A percentile compares a stretch with the other conserved stretches of the same genome.
Conservation (phyloP, 2,888 invertebrate genomes). For the Chrysolina oricalcia region DNA sequence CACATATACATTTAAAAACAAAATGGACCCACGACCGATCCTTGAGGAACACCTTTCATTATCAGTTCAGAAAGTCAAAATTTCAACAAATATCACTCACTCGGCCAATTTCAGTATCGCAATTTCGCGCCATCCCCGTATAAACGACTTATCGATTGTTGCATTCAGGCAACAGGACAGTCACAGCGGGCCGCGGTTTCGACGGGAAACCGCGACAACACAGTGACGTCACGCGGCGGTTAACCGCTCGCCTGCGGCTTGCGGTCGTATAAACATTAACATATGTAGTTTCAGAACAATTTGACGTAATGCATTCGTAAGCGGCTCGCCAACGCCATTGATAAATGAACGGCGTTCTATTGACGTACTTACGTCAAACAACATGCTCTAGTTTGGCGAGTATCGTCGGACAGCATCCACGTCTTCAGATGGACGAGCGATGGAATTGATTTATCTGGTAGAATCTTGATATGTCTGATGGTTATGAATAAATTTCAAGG, state of each 20-base stretch:
- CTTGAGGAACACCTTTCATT: too few species aligned
- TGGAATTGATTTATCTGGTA: background rate
- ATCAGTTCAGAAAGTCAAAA: background rate
- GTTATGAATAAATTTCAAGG: background rate
- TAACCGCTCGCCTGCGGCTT: conserved; percentile 63
- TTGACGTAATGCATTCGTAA: conserved; percentile 64
- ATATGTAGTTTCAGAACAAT: conserved; percentile 64
- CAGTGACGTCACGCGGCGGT: conserved; percentile 65
- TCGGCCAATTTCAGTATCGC: background rate
- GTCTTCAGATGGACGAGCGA: background rate
- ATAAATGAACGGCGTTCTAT: conserved; percentile 53
- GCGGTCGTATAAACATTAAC: conserved; percentile 66
- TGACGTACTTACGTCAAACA: conserved; percentile 36
- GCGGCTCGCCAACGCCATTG: conserved; percentile 53
- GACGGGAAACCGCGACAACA: conserved; percentile 63
- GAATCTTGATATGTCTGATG: background rate
- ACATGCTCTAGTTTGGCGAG: background rate
- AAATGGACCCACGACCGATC: too few species aligned
- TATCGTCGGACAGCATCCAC: background rate
- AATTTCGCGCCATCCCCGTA: background rate
- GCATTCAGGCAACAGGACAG: conserved; percentile 17
- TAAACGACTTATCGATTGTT: background rate
- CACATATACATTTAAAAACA: too few species aligned
- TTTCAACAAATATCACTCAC: background rate
- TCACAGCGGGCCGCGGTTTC: conserved; percentile 55